phyloP scores from a whole-genome alignment of 2,888 invertebrate genomes.

The Diarsia rubi region DNA sequence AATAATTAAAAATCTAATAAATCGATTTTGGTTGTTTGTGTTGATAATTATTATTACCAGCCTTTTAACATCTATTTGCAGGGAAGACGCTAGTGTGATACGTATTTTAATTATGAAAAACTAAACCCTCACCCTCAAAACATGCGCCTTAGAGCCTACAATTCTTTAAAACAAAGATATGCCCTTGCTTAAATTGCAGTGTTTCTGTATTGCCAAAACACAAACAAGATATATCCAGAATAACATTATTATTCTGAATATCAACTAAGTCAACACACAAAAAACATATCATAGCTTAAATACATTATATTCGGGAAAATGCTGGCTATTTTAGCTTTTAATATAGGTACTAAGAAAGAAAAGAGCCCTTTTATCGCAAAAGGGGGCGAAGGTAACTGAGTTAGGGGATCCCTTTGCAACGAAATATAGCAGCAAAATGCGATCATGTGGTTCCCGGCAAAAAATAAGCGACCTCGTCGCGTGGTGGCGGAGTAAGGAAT shows the following conservation, averaged over 20 bases:
- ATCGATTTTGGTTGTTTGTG: neutral
- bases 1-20: neutral
- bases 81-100: neutral
- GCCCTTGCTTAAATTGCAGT: neutral
- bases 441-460: slow-evolving; percentile 51
- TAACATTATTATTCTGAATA: neutral
- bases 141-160: neutral
- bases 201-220: neutral
- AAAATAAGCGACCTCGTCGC: slow-evolving; percentile 42
- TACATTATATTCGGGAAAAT: slow-evolving; percentile 36
- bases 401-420: slow-evolving; percentile 52
- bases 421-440: slow-evolving; percentile 57
- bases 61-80: too few relatives aligned
- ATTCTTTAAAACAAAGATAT: neutral
- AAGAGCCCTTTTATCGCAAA: slow-evolving; percentile 53
- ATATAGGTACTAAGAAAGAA: slow-evolving; percentile 41
- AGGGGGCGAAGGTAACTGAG: slow-evolving; percentile 51
- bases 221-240: neutral
- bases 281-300: slow-evolving; percentile 32
- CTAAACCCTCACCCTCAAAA: neutral
- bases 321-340: slow-evolving; percentile 42
- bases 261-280: slow-evolving; percentile 8
- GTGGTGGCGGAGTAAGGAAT: slow-evolving; percentile 31
- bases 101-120: neutral
- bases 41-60: too few relatives aligned